Evolutionary conservation across 2,888 invertebrate genomes (phyloP).

Genomic region (Neocrepidodera transversa): DNA sequence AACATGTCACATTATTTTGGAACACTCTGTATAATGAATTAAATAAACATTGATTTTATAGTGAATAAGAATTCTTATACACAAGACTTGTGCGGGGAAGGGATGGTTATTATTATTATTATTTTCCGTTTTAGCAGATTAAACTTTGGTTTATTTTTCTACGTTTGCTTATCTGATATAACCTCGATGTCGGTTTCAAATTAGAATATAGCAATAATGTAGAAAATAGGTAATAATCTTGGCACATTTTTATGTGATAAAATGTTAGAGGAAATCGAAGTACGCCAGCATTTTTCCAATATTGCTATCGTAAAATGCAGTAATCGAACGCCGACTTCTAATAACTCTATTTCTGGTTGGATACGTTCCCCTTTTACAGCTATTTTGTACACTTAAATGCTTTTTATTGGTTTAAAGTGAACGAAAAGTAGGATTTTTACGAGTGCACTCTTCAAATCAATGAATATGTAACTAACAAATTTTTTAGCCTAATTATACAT

Average conservation of each 20-base stretch:
- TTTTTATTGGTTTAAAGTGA: not conserved
- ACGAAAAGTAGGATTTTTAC: not conserved
- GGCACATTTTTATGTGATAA: slow-evolving; percentile 11
- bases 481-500: no score
- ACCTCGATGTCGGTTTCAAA: not conserved
- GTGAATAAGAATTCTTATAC: no score
- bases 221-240: slow-evolving; percentile 1
- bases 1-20: no score
- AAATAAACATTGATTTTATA: no score
- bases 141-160: no score
- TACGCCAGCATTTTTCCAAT: slow-evolving; percentile 17
- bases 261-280: slow-evolving; percentile 20
- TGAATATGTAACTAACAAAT: no score
- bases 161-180: no score
- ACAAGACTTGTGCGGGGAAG: no score
- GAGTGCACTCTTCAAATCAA: no score
- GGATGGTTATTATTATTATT: no score
- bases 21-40: no score
- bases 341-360: slow-evolving; percentile 16
- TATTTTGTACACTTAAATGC: not conserved
- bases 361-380: not conserved
- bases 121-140: no score
- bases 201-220: slow-evolving; percentile 1
- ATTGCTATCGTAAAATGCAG: slow-evolving; percentile 18
- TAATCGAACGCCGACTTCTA: slow-evolving; percentile 15